A percentile compares a stretch with the other conserved stretches of the same genome.
These are phyloP conservation scores for Garrulus glandarius DNA, from an alignment of 2,797 vertebrate species.

Conservation along the genomic window DNA sequence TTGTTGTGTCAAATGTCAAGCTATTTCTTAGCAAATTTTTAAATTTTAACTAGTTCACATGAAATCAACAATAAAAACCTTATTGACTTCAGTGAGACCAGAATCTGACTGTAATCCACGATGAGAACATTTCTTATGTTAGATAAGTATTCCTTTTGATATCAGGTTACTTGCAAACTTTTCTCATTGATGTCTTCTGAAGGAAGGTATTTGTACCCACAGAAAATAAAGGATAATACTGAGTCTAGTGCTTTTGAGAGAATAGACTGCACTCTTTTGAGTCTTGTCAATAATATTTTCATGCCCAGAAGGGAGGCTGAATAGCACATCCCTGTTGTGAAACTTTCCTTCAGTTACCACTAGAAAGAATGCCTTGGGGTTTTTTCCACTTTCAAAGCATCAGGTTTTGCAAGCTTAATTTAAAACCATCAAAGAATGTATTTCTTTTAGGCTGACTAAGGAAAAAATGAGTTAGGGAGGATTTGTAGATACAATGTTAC, in stretches of 20 bases:
- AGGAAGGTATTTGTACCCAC: neutral
- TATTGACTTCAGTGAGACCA: neutral
- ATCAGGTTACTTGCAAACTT: neutral
- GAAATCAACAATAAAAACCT: neutral
- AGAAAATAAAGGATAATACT: neutral
- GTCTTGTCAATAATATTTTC: neutral
- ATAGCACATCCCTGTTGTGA: neutral
- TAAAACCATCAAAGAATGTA: neutral
- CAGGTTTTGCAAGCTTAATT: neutral
- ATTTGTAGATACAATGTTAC: neutral
- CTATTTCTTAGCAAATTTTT: neutral
- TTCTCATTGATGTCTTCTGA: neutral
- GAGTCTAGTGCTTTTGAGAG: neutral
- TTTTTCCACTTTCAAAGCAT: slow-evolving; percentile 6
- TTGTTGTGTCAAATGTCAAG: neutral
- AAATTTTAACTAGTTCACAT: neutral
- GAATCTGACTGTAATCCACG: neutral
- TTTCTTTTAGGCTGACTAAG: neutral
- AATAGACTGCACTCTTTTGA: neutral
- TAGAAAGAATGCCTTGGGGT: neutral
- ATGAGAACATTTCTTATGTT: neutral
- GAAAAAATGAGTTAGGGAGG: neutral
- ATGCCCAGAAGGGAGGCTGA: neutral
- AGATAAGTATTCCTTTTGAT: neutral
- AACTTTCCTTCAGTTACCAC: neutral